Conservation (phyloP, 2,113 vertebrate genomes). For the Callocephalon fimbriatum region DNA sequence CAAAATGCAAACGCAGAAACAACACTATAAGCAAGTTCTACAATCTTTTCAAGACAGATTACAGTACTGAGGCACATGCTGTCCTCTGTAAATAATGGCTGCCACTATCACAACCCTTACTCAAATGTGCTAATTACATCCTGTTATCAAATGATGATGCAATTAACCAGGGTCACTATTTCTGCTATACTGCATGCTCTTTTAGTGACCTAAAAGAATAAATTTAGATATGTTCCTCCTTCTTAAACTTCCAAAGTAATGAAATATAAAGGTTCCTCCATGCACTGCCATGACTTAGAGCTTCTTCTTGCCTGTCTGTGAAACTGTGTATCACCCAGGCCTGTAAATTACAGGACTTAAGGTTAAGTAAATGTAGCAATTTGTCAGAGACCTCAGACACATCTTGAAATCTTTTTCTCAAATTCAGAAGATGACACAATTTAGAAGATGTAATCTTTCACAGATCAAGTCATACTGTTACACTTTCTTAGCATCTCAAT, state of each 20-base stretch:
- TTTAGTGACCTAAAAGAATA: not conserved
- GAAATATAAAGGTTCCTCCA: not conserved
- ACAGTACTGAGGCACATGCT: not conserved
- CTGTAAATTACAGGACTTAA: not conserved
- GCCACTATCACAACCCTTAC: not conserved
- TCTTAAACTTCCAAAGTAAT: not conserved
- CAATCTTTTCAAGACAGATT: not conserved
- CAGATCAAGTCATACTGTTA: not conserved
- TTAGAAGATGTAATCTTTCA: not conserved
- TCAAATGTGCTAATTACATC: slow-evolving; percentile 42
- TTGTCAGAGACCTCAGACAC: not conserved
- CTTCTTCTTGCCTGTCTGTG: not conserved
- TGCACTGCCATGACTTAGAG: not conserved
- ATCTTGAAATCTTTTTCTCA: not conserved
- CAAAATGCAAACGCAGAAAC: not conserved
- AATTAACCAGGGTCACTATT: not conserved
- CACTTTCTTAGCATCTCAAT: not conserved
- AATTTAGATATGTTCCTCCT: not conserved
- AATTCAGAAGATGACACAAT: not conserved
- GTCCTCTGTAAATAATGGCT: slow-evolving; percentile 15
- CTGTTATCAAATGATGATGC: slow-evolving; percentile 40
- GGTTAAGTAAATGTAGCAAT: slow-evolving; percentile 5
- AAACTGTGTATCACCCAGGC: not conserved
- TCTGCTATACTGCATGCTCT: not conserved
- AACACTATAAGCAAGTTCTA: not conserved